Evolutionary conservation across 2,888 invertebrate genomes (phyloP), one percentile per base, ranked within the genome.

Genomic region (Yponomeuta cagnagella): DNA sequence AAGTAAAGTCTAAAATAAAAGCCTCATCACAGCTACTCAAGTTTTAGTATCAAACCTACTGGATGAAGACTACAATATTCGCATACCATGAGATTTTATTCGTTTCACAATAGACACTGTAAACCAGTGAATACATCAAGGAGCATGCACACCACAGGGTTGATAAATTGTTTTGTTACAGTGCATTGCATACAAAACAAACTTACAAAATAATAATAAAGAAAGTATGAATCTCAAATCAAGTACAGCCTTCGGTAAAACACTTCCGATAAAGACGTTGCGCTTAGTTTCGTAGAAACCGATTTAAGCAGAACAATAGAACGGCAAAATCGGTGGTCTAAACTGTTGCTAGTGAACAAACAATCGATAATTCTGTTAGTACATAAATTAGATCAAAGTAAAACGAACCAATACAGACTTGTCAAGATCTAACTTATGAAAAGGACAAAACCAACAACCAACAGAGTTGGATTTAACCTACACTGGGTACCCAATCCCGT

Each of bases 11-110:
- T 74, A 73, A 72, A 74, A 74, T 74, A 71, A 71, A 70, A 82
- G 86, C 87, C 86, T 87, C 90, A 89, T 90, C 90, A 75, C 88
- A 89, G 90, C 86, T 83, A 77, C 74, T 72, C 73, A 85, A 88
- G 88, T 87, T 90, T 90, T 82, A 77, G 37, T 83, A 82, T 87
- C 78, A 90, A 91, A 90, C 86, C 86, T 85, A 88, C 85, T 86
- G 86, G 90, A 90, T 89, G 89, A 84, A 71, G 52, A 58, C 52
- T 58, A 58, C 52, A 15, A 58, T 58, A 15, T 52, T 6, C 52
- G 52, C 12, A 52, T 58, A 58, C 52, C 43, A 43, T 43, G 43
- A 43, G 43, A 43, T 43, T 43, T 43, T 43, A 43, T 43, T 43
- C 43, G 43, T 43, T 43, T 43, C 43, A 43, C 43, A 43, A 8